Base-by-base conservation (phyloP, 2,797 vertebrate species). In the Hemitrygon akajei region DNA sequence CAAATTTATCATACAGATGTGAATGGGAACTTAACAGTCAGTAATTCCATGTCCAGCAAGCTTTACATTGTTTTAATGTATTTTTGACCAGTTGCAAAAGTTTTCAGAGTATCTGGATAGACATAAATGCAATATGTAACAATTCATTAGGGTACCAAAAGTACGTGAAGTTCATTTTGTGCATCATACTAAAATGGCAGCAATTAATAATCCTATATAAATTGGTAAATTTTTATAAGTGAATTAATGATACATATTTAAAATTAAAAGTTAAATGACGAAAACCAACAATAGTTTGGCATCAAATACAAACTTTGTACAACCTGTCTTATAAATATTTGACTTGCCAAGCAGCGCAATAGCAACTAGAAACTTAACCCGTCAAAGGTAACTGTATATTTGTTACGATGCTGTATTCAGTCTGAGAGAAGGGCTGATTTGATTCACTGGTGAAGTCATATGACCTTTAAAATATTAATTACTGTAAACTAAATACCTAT, bases 391-490 rank as follows among this genome's bases (percentile, higher is more conserved):
- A 20, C 58, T 66, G 60, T 89, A 66, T 66, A 89, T 7, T 12
- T 73, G 1, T 86, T 56, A 71, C 66, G 12, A 37, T 73, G 6
- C 30, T 37, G 20, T n/a, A 69, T 66, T 89, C 86, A 89, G n/a
- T 22, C 60, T 22, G n/a, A 40, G 66, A 63, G 10, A 91, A 91
- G 0, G 37, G 69, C 34, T 22, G 40, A 37, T 20, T 3, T 40
- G 20, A 91, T 69, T 71, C 66, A 89, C 30, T 89, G 58, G 60
- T 89, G n/a, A 89, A 89, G 27, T 63, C 86, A 40, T 91, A 9
- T 91, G 69, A 71, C 34, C 25, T 73, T 2, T 91, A 40, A 71
- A 71, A 40, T 40, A 37, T 71, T 37, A 91, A 71, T 91, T 71
- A 40, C 34, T 71, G 34, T 91, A 34, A 73, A 91, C 40, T 37